Percentiles rank a stretch among this genome's conserved stretches.
phyloP scores from a whole-genome alignment of 1,140 invertebrate genomes.

The Scaptomyza hsui region DNA sequence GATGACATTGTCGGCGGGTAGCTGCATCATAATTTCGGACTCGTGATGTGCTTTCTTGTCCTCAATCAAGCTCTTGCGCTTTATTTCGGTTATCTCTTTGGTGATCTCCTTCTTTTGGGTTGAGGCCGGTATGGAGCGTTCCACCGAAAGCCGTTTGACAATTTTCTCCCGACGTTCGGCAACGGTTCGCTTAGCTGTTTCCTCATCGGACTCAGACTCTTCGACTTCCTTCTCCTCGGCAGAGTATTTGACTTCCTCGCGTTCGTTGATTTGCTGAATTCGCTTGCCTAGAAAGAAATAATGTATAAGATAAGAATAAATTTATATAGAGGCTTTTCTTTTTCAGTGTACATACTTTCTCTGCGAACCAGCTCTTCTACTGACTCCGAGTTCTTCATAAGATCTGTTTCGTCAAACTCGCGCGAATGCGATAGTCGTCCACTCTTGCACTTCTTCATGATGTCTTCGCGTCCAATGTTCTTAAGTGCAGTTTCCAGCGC shows the following conservation, averaged over 20 bases:
- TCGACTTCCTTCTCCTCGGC: conserved; percentile 89
- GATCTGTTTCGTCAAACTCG: conserved; percentile 88
- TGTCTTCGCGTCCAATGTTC: conserved; percentile 95
- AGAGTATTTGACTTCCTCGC: conserved; percentile 89
- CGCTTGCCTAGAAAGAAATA: conserved; percentile 67
- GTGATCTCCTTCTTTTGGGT: conserved; percentile 88
- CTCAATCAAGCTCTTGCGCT: conserved; percentile 87
- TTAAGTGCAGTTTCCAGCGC: conserved; percentile 94
- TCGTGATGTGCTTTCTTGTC: conserved; percentile 86
- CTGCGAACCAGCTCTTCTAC: conserved; percentile 85
- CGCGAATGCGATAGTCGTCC: conserved; percentile 75
- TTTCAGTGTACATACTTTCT: conserved; percentile 75
- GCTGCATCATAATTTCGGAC: conserved; percentile 84
- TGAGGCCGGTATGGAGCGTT: conserved; percentile 87
- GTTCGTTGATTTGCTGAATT: conserved; percentile 85
- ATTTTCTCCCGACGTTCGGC: conserved; percentile 89
- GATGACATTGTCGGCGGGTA: conserved; percentile 81
- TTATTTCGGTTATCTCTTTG: conserved; percentile 89
- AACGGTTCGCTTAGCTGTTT: conserved; percentile 88
- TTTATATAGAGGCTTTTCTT: no score
- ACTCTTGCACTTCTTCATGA: conserved; percentile 94
- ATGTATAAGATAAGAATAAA: not conserved
- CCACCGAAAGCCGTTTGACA: conserved; percentile 87
- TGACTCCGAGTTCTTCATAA: conserved; percentile 89
- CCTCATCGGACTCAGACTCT: conserved; percentile 86